Evolutionary conservation across 2,113 vertebrate genomes (phyloP).

Genomic region (Malaclemys terrapin): DNA sequence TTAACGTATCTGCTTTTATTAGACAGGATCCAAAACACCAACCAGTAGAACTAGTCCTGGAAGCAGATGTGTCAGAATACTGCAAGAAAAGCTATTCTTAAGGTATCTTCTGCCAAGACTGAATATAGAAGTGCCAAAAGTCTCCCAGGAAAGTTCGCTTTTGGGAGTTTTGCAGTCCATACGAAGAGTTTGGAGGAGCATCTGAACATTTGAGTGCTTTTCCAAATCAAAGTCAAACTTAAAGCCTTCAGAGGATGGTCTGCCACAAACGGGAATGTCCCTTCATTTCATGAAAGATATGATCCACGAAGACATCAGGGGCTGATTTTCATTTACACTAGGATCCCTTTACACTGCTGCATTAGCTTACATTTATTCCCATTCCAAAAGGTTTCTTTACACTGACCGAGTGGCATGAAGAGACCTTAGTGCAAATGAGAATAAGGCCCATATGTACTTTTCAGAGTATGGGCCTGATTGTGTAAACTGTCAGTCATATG

Average conservation of each 20-base stretch:
- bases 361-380: background rate
- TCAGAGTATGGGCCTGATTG: background rate
- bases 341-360: background rate
- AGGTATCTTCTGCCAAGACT: background rate
- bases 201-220: background rate
- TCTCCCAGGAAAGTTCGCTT: rapidly evolving
- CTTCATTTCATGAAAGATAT: background rate
- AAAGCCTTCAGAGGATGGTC: background rate
- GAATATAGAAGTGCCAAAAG: background rate
- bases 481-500: rapidly evolving
- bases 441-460: background rate
- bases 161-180: rapidly evolving
- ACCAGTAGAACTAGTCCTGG: background rate
- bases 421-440: rapidly evolving
- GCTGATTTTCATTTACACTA: rapidly evolving
- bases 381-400: background rate
- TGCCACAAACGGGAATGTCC: background rate
- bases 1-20: background rate
- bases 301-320: background rate
- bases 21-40: background rate
- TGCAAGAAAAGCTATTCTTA: background rate
- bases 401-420: background rate
- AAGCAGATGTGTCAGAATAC: background rate
- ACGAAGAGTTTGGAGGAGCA: rapidly evolving
- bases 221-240: background rate